Percentiles rank a stretch among this genome's conserved stretches.
These are phyloP conservation scores for Diplazon laetatorius DNA, from an alignment of 2,888 invertebrate genomes.

Conservation along the genomic window DNA sequence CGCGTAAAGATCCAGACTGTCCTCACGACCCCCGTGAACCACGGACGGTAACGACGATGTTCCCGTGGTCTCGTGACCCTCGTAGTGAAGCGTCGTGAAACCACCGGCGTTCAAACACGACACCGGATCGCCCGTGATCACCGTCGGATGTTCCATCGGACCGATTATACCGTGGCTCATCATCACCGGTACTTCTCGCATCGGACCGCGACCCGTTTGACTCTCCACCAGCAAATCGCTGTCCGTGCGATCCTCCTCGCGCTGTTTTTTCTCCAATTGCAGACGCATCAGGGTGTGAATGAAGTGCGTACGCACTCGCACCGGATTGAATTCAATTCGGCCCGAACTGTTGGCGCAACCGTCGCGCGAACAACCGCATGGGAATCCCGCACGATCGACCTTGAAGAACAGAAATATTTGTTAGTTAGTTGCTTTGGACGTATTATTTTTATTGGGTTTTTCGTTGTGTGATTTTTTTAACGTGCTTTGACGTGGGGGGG, in stretches of 20 bases:
- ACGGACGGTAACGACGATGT: constrained; percentile 67
- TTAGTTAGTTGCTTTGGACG: neutral
- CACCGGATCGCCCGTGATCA: constrained; percentile 77
- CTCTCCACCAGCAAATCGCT: constrained; percentile 80
- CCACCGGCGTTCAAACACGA: constrained; percentile 87
- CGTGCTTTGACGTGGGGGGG: too few relatives aligned
- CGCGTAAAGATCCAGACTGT: constrained; percentile 85
- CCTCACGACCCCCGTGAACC: constrained; percentile 83
- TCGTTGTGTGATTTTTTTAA: too few relatives aligned
- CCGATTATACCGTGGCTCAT: constrained; percentile 60
- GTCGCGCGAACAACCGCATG: constrained; percentile 97
- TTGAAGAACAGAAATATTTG: constrained; percentile 70
- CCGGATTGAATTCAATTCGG: constrained; percentile 97
- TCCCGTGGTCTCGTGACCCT: constrained; percentile 75
- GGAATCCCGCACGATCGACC: constrained; percentile 97
- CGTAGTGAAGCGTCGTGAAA: constrained; percentile 88
- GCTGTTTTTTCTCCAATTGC: constrained; percentile 93
- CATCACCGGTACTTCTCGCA: constrained; percentile 68
- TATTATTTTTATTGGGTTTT: too few relatives aligned
- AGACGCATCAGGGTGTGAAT: constrained; percentile 98
- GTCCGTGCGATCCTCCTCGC: constrained; percentile 84
- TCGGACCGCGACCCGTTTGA: constrained; percentile 74
- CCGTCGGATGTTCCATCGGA: constrained; percentile 66
- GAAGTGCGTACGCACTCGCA: constrained; percentile 97
- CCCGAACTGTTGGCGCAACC: constrained; percentile 96